Percentiles rank a stretch among this genome's conserved stretches.
phyloP scores from a whole-genome alignment of 2,797 vertebrate species.

The Enteromius thamalakanensis region DNA sequence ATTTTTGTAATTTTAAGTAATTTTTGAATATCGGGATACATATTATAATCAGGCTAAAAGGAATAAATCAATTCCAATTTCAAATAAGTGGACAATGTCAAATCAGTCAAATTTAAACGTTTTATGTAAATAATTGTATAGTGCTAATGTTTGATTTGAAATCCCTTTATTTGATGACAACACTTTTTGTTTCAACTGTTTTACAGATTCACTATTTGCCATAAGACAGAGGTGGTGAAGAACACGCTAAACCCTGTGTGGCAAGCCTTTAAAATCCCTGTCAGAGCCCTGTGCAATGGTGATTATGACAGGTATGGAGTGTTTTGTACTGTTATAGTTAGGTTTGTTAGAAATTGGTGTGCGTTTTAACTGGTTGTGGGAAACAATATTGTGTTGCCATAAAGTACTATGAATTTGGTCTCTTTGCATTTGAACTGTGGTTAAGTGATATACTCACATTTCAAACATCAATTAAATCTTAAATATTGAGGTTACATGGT shows the following conservation, averaged over 20 bases:
- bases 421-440: neutral
- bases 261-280: constrained; percentile 92
- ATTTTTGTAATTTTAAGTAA: too few relatives aligned
- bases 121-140: neutral
- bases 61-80: neutral
- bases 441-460: neutral
- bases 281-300: constrained; percentile 90
- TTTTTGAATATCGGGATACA: neutral
- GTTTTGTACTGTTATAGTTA: neutral
- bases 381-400: neutral
- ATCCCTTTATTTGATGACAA: neutral
- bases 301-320: constrained; percentile 87
- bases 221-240: constrained; percentile 93
- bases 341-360: neutral
- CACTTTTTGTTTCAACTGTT: neutral
- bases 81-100: neutral
- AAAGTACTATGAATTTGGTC: neutral
- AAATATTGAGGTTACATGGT: neutral
- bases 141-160: neutral
- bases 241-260: constrained; percentile 92
- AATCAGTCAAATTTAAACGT: neutral
- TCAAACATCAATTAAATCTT: neutral
- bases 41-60: neutral
- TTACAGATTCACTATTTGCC: constrained; percentile 90
- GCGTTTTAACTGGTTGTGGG: neutral